Base-by-base conservation (phyloP, 2,888 invertebrate species). In the Hemaris fuciformis region DNA sequence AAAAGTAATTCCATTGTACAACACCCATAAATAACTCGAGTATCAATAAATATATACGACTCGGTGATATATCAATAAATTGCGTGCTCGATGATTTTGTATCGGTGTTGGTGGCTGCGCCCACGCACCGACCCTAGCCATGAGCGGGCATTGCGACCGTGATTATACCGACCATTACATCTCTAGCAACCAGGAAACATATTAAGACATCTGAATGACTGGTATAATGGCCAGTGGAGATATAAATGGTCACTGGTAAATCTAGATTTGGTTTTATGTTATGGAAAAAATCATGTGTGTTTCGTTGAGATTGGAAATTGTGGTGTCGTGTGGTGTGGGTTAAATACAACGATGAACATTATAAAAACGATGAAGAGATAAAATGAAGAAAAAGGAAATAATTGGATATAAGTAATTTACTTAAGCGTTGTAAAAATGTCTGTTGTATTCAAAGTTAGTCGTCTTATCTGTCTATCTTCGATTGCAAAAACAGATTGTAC, bases 101-200 rank as follows among this genome's bases (percentile, higher is more conserved):
- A 74, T 74, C 76, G 63, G 77, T 27, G 38, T 38, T 73, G 71
- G 73, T 67, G 66, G 67, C 74, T 72, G 78, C 85, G 83, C 88
- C 88, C 78, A 87, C 89, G 85, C 86, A 76, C 76, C 73, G 83
- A 78, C 79, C 75, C 78, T 79, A 84, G 81, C 64, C 56, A 38
- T 15, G 41, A 57, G 38, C 57, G 57, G n/a, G 2, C 57, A 57
- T 57, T 38, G 20, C 22, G 38, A 23, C 41, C 27, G 8, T 57
- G 31, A 57, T 57, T 57, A 57, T 57, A 22, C 31, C 22, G 31
- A 57, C n/a, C 7, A 57, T 57, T 57, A 57, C 41, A n/a, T n/a
- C 34, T 13, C n/a, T 38, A 23, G 23, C 38, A 20, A 41, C 57
- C 41, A 38, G 31, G 38, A 57, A 22, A 57, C 57, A 38, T 13